These are phyloP conservation scores for Uropsilus gracilis DNA, from an alignment of 2,113 vertebrate species.

Conservation along the genomic window DNA sequence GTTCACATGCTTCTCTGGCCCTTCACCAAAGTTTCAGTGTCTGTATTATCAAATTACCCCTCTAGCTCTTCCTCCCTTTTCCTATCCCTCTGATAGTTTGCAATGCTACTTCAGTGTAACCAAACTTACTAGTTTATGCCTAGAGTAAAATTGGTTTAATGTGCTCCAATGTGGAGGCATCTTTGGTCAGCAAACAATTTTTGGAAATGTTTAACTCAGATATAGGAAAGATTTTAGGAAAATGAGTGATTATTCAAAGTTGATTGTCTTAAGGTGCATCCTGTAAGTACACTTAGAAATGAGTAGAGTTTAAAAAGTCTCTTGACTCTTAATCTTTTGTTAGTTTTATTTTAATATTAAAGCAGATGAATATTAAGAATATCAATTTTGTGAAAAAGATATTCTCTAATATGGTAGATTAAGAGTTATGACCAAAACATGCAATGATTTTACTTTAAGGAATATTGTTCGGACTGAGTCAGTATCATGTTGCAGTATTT, in stretches of 20 bases:
- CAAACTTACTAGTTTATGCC: background rate
- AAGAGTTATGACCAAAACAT: background rate
- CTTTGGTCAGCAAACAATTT: background rate
- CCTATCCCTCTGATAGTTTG: background rate
- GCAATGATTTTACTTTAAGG: background rate
- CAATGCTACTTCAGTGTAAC: background rate
- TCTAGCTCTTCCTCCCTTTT: too few relatives aligned
- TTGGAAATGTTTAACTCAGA: background rate
- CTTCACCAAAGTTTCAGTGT: too few relatives aligned
- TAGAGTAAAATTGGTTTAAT: background rate
- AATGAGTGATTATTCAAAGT: background rate
- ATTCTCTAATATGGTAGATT: too few relatives aligned
- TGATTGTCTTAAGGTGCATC: background rate
- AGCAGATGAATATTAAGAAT: background rate
- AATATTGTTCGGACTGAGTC: background rate
- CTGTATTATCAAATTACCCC: too few relatives aligned
- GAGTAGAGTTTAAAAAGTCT: background rate
- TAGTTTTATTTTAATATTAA: background rate
- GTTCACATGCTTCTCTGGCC: too few relatives aligned
- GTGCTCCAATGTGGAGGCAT: background rate
- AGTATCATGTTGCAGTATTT: background rate
- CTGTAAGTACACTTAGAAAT: background rate
- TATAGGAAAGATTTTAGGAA: background rate
- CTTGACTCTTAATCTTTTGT: background rate
- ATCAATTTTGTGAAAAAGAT: too few relatives aligned